These are phyloP conservation scores for Luperina nickerlii DNA, from an alignment of 2,888 invertebrate species.

Conservation along the genomic window DNA sequence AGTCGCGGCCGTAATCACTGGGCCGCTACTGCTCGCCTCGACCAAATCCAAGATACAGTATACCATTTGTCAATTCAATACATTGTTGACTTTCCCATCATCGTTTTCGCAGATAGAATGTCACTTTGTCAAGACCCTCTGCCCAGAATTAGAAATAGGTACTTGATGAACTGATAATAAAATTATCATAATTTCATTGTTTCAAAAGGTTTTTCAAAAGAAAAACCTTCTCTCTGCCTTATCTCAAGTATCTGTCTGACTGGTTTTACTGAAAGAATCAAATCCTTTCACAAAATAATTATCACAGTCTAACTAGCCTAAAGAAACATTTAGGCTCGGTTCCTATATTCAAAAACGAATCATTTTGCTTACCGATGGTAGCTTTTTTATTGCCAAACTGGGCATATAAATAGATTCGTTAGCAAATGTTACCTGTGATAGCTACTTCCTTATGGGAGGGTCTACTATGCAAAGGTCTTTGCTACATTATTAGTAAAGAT, in stretches of 20 bases:
- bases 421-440: not conserved
- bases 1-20: too few species aligned
- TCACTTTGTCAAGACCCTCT: not conserved
- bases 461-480: too few species aligned
- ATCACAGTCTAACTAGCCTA: not conserved
- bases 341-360: not conserved
- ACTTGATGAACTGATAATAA: not conserved
- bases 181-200: not conserved
- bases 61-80: not conserved
- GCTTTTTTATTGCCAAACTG: too few species aligned
- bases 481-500: not conserved
- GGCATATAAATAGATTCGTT: too few species aligned
- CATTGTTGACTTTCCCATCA: too few species aligned
- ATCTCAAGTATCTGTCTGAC: constrained; percentile 1
- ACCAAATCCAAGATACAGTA: too few species aligned
- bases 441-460: not conserved
- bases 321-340: not conserved
- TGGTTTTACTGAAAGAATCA: not conserved
- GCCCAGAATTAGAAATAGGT: not conserved
- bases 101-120: not conserved
- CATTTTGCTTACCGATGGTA: too few species aligned
- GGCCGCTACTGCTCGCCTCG: too few species aligned
- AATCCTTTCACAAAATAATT: constrained; percentile 12
- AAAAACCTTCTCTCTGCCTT: not conserved
- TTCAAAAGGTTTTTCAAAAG: not conserved